Evolutionary conservation across 1,140 invertebrate genomes (phyloP).

Genomic region (silkworm (Bombyx mori)): DNA sequence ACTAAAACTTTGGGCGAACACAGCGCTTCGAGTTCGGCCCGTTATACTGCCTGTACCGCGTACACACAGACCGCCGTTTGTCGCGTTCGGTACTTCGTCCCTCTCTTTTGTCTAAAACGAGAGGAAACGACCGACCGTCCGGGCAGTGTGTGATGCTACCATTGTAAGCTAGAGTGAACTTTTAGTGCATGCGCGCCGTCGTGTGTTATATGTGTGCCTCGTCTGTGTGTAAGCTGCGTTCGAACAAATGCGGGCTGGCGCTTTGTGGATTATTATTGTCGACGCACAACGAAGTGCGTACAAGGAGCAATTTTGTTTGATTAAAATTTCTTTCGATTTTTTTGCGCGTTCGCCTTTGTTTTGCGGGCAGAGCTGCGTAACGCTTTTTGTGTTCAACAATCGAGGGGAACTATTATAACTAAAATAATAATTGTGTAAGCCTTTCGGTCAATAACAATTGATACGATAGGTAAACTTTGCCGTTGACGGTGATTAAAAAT

Average conservation of each 20-base stretch:
- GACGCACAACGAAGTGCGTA: constrained; percentile 49
- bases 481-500: no score
- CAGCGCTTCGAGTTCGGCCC: constrained; percentile 13
- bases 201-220: constrained; percentile 19
- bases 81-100: constrained; percentile 9
- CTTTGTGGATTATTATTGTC: constrained; percentile 60
- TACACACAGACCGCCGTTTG: constrained; percentile 7
- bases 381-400: constrained; percentile 29
- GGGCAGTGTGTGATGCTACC: constrained; percentile 10
- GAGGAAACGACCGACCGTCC: constrained; percentile 7
- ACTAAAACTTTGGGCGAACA: constrained; percentile 25
- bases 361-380: constrained; percentile 25
- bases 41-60: constrained; percentile 9
- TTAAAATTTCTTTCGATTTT: constrained; percentile 47
- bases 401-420: constrained; percentile 31
- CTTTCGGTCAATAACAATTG: no score
- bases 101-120: constrained; percentile 6
- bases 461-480: no score
- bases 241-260: constrained; percentile 21
- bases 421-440: no score
- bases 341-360: constrained; percentile 33
- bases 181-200: constrained; percentile 33
- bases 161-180: constrained; percentile 12
- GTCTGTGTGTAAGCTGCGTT: constrained; percentile 25
- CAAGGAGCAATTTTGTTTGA: constrained; percentile 47